Conservation (phyloP, 2,113 vertebrate genomes). For the Catharus fuscescens region DNA sequence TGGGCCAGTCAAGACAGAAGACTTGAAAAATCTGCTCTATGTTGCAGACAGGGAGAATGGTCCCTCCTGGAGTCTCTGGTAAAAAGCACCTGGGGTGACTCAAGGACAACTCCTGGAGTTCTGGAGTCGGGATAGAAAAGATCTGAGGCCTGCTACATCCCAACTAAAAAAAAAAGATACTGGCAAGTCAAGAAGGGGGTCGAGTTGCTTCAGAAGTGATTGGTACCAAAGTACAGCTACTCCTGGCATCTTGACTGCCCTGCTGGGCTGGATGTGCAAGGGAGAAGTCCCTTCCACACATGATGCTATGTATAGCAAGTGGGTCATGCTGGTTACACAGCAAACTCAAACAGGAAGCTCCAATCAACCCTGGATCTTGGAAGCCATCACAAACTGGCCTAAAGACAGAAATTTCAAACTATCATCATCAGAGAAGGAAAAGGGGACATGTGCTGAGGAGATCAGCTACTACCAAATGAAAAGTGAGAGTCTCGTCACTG, state of each 20-base stretch:
- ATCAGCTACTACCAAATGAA: not conserved
- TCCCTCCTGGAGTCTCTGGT: not conserved
- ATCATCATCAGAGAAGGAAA: not conserved
- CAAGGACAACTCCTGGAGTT: not conserved
- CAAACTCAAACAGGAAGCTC: not conserved
- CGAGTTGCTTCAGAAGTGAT: not conserved
- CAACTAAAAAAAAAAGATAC: not conserved
- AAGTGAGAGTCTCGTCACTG: not conserved
- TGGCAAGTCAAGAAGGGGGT: not conserved
- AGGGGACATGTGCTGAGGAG: not conserved
- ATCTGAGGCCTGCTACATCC: fast-evolving
- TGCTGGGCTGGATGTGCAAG: not conserved
- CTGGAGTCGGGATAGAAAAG: fast-evolving
- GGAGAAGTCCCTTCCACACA: not conserved
- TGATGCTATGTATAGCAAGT: not conserved
- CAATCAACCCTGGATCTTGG: not conserved
- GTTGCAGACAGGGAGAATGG: not conserved
- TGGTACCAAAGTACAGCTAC: fast-evolving
- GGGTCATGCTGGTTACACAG: not conserved
- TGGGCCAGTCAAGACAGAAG: not conserved
- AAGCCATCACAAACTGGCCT: not conserved
- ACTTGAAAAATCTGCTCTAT: not conserved
- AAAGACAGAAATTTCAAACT: not conserved
- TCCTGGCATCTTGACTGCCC: not conserved
- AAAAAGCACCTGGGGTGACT: not conserved